A percentile compares a stretch with the other conserved stretches of the same genome.
These are phyloP conservation scores for Onthophagus taurus DNA, from an alignment of 1,140 invertebrate species.

Conservation along the genomic window DNA sequence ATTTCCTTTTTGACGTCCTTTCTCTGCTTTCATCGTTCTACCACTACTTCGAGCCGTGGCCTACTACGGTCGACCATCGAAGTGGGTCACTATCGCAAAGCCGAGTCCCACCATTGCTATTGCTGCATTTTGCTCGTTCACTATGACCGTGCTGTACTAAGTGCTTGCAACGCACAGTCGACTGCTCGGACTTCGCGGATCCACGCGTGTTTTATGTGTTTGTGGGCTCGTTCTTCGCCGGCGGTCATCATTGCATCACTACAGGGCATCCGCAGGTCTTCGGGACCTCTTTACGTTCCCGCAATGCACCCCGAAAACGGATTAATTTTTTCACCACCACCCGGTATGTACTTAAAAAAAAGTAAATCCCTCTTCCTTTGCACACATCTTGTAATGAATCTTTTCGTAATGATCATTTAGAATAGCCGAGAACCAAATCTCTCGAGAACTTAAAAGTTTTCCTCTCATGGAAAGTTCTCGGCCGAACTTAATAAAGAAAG, in stretches of 20 bases:
- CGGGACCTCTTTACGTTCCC: constrained; percentile 27
- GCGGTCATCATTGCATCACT: constrained; percentile 29
- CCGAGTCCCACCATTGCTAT: constrained; percentile 27
- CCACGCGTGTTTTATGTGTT: constrained; percentile 16
- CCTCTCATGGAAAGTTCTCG: no score
- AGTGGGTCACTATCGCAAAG: constrained; percentile 39
- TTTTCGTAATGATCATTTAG: no score
- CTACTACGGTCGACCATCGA: no score
- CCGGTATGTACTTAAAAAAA: constrained; percentile 26
- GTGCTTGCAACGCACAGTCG: constrained; percentile 13
- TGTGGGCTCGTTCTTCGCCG: constrained; percentile 17
- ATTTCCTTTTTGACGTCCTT: constrained; percentile 36
- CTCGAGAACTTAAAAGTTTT: no score
- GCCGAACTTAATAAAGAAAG: no score
- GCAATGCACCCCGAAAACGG: constrained; percentile 32
- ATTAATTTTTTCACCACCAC: constrained; percentile 32
- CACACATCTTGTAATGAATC: no score
- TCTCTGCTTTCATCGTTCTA: constrained; percentile 37
- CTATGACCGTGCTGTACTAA: constrained; percentile 18
- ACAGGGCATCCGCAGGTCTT: constrained; percentile 23
- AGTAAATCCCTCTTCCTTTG: no score
- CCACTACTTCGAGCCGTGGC: constrained; percentile 31
- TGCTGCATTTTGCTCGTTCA: constrained; percentile 28
- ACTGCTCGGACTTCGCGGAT: constrained; percentile 18
- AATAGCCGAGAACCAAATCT: no score